Evolutionary conservation across 2,888 invertebrate genomes (phyloP).

Genomic region (Phania funesta): DNA sequence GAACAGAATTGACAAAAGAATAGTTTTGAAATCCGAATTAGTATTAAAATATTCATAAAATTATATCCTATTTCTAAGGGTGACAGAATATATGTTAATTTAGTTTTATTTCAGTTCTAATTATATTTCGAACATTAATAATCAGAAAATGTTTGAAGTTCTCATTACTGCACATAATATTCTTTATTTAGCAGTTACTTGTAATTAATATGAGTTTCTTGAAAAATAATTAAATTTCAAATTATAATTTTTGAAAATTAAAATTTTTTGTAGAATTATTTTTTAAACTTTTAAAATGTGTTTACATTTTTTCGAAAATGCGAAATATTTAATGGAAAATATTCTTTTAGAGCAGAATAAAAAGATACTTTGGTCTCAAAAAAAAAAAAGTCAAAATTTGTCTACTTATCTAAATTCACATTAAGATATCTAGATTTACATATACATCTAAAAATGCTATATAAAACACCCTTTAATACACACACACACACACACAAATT

Average conservation of each 20-base stretch:
- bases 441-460: slow-evolving; percentile 4
- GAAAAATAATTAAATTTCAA: no score
- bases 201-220: no score
- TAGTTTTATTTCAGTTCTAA: not conserved
- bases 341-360: not conserved
- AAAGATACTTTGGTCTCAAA: slow-evolving; percentile 21
- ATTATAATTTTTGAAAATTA: no score
- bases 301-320: no score
- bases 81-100: not conserved
- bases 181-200: no score
- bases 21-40: not conserved
- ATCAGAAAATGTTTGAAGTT: not conserved
- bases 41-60: not conserved
- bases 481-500: slow-evolving; percentile 4
- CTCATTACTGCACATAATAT: not conserved
- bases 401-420: slow-evolving; percentile 11
- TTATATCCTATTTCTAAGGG: not conserved
- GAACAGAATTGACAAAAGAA: not conserved
- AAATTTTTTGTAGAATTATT: no score
- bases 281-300: no score
- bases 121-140: not conserved
- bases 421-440: slow-evolving; percentile 12
- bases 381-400: slow-evolving; percentile 2
- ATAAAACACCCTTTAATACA: slow-evolving; percentile 1
- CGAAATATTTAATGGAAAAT: not conserved